Evolutionary conservation across 1,140 invertebrate species (phyloP).

Genomic region (Drosophila pseudoobscura): DNA sequence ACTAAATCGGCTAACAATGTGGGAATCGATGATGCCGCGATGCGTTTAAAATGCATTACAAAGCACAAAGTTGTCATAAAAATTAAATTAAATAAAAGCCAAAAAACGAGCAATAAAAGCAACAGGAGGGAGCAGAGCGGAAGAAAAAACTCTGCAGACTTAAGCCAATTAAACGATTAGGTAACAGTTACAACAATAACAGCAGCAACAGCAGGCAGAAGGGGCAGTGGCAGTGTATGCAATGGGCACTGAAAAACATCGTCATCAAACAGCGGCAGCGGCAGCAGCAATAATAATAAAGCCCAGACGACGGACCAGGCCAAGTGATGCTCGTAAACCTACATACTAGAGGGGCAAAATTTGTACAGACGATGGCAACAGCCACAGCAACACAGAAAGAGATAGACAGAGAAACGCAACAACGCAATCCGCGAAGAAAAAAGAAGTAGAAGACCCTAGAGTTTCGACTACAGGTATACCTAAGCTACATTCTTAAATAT

Average conservation of each 20-base stretch:
- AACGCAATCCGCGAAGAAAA: conserved; percentile 6
- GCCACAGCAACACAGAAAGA: neutral
- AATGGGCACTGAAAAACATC: conserved; percentile 27
- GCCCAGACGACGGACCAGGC: conserved; percentile 28
- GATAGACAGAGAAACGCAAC: neutral
- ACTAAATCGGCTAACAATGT: conserved; percentile 56
- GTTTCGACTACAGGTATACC: too few relatives aligned
- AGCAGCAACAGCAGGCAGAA: neutral
- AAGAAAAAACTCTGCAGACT: conserved; percentile 49
- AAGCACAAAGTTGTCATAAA: conserved; percentile 75
- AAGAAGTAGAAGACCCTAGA: neutral
- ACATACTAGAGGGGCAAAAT: conserved; percentile 63
- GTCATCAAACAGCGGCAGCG: conserved; percentile 45
- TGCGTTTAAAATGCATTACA: conserved; percentile 75
- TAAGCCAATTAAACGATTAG: conserved; percentile 82
- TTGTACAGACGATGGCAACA: conserved; percentile 47
- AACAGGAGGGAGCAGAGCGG: conserved; percentile 1
- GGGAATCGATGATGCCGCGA: conserved; percentile 56
- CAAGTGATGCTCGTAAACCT: conserved; percentile 64
- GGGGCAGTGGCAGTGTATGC: conserved; percentile 42
- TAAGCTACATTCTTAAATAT: too few relatives aligned
- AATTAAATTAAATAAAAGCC: conserved; percentile 72
- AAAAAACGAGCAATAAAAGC: conserved; percentile 25
- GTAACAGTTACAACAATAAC: conserved; percentile 73
- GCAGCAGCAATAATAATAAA: conserved; percentile 49